Conservation (phyloP, 2,113 vertebrate species). For the Dromaius novaehollandiae region DNA sequence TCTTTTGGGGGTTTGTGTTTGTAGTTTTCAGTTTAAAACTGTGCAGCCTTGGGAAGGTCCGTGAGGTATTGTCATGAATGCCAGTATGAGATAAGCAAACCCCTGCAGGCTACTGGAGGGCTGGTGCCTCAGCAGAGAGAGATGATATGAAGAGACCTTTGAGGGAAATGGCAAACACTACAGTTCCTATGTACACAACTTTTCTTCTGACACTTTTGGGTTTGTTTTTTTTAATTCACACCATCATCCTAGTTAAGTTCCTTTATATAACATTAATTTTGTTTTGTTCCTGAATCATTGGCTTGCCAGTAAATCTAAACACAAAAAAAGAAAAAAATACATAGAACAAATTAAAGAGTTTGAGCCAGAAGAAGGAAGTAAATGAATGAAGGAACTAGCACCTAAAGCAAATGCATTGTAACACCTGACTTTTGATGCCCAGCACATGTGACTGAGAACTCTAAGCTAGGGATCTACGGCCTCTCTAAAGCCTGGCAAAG, state of each 20-base stretch:
- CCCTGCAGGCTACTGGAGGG: neutral
- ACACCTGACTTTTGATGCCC: fast-evolving
- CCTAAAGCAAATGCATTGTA: neutral
- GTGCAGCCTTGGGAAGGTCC: neutral
- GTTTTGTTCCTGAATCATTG: neutral
- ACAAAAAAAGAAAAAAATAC: neutral
- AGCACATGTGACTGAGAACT: too few relatives aligned
- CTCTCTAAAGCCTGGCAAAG: neutral
- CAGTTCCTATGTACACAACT: too few relatives aligned
- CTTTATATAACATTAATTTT: neutral
- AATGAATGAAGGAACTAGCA: neutral
- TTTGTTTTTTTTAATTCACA: neutral
- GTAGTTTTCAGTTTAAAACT: neutral
- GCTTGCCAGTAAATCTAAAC: neutral
- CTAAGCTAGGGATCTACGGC: neutral
- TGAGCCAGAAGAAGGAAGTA: neutral
- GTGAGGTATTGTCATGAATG: neutral
- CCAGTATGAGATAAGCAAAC: neutral
- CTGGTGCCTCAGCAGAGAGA: neutral
- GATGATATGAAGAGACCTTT: neutral
- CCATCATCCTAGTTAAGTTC: neutral
- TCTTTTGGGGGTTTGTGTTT: neutral
- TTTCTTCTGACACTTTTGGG: neutral
- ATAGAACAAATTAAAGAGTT: neutral
- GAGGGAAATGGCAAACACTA: neutral